Percentiles rank a stretch among this genome's conserved stretches.
Evolutionary conservation across 1,140 invertebrate genomes (phyloP).

Genomic region (Drosophila arawakana): DNA sequence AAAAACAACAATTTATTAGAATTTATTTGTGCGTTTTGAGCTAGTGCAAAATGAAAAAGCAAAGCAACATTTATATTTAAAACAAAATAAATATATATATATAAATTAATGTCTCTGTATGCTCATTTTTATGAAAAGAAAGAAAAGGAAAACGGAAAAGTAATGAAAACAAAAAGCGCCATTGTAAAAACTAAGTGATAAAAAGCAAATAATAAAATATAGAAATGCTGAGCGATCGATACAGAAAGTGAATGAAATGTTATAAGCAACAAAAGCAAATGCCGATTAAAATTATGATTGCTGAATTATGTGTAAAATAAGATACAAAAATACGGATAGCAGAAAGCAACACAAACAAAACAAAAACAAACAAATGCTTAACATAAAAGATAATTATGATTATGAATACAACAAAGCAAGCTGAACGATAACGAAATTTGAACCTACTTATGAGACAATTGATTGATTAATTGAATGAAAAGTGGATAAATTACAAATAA

Average conservation of each 20-base stretch:
- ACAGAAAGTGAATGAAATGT: conserved; percentile 36
- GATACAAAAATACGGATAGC: conserved; percentile 14
- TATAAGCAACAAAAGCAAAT: conserved; percentile 57
- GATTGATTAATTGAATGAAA: conserved; percentile 20
- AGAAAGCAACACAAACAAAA: conserved; percentile 69
- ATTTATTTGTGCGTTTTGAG: conserved; percentile 69
- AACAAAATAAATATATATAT: conserved; percentile 44
- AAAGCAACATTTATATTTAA: conserved; percentile 33
- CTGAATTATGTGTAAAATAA: conserved; percentile 67
- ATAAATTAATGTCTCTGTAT: conserved; percentile 56
- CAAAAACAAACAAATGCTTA: conserved; percentile 28
- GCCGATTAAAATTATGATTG: conserved; percentile 28
- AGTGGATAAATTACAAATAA: conserved; percentile 25
- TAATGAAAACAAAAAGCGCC: conserved; percentile 71
- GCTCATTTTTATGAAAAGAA: conserved; percentile 64
- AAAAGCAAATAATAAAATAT: conserved; percentile 72
- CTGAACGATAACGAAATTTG: conserved; percentile 55
- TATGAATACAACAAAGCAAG: conserved; percentile 36
- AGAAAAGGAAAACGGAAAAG: conserved; percentile 37
- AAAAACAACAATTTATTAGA: conserved; percentile 49
- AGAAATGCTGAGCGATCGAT: conserved; percentile 37
- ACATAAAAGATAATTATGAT: neutral
- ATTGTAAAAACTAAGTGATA: conserved; percentile 84
- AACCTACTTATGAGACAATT: conserved; percentile 47
- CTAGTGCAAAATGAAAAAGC: conserved; percentile 17